Conservation (phyloP, 1,140 invertebrate species). For the Bombus polaris region DNA sequence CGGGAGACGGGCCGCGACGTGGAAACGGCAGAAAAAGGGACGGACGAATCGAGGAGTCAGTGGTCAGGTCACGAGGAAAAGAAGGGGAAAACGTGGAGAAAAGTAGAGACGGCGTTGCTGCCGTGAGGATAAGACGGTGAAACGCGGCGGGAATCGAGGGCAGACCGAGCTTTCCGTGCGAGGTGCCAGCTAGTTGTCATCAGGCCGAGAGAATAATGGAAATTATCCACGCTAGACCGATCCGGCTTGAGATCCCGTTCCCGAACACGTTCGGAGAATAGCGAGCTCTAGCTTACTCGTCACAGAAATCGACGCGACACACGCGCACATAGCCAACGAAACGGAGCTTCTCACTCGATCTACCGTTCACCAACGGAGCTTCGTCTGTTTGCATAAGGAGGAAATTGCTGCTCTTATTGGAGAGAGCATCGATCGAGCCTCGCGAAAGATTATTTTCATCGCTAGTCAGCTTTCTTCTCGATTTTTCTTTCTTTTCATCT, state of each 20-base stretch:
- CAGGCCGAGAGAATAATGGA: conserved; percentile 39
- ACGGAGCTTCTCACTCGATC: not conserved
- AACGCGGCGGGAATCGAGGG: not conserved
- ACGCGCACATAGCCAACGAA: not conserved
- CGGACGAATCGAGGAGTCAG: not conserved
- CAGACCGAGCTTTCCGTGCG: conserved; percentile 6
- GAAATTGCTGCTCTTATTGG: conserved; percentile 40
- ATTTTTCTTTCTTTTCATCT: not conserved
- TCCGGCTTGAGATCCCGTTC: not conserved
- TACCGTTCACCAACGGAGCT: too few species aligned
- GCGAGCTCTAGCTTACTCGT: too few species aligned
- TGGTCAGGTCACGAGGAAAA: conserved; percentile 2
- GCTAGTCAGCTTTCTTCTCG: too few species aligned
- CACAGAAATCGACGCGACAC: not conserved
- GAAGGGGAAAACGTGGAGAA: not conserved
- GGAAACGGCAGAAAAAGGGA: conserved; percentile 14
- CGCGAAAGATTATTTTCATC: conserved; percentile 43
- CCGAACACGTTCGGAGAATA: not conserved
- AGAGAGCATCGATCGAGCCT: conserved; percentile 17
- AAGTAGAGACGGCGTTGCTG: not conserved
- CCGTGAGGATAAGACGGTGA: conserved; percentile 18
- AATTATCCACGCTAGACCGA: conserved; percentile 35
- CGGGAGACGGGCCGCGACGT: not conserved
- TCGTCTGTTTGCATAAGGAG: conserved; percentile 36
- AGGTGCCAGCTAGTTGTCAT: conserved; percentile 30